Evolutionary conservation across 2,888 invertebrate species (phyloP), one percentile per base, ranked within the genome.

Genomic region (Hemaris fuciformis): DNA sequence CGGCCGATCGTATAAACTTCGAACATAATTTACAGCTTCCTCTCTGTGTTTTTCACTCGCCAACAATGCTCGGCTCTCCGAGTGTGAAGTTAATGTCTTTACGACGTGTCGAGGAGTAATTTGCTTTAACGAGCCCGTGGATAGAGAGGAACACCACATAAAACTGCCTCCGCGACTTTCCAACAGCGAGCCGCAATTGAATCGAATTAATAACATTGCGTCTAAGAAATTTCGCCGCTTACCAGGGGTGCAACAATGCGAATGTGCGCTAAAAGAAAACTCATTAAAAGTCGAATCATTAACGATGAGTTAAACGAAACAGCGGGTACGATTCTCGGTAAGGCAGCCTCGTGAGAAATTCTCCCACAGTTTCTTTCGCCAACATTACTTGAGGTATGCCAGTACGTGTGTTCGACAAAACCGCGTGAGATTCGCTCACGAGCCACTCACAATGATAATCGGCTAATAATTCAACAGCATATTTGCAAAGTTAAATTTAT

Each of bases 1-100:
- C 83, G 78, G 72, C 71, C 86, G 86, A 85, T 87, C 89, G 85
- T 89, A 88, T 90, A 90, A 88, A 88, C 89, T 88, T 85, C 84
- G 83, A 88, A 87, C 86, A 86, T 89, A 87, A 91, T 91, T 91
- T 91, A 91, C 91, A 78, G 87, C 75, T 91, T 91, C 91, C 91
- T 91, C 84, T 87, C 83, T 73, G 74, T 84, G 84, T 90, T 90
- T 90, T 88, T 89, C 89, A 86, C 81, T 81, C 82, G 78, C 76
- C 84, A 89, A 89, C 90, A 90, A 90, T 88, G 78, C 84, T 79
- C 77, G 73, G 72, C 81, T 80, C 79, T 77, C 75, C 69, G 71
- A 81, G 81, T 80, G 83, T 81, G 79, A 84, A 85, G 82, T 84
- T 87, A 87, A 88, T 87, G 81, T 79, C 83, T 89, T 86, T 86